Conservation (phyloP, 1,140 invertebrate species). For the Metaphire vulgaris region DNA sequence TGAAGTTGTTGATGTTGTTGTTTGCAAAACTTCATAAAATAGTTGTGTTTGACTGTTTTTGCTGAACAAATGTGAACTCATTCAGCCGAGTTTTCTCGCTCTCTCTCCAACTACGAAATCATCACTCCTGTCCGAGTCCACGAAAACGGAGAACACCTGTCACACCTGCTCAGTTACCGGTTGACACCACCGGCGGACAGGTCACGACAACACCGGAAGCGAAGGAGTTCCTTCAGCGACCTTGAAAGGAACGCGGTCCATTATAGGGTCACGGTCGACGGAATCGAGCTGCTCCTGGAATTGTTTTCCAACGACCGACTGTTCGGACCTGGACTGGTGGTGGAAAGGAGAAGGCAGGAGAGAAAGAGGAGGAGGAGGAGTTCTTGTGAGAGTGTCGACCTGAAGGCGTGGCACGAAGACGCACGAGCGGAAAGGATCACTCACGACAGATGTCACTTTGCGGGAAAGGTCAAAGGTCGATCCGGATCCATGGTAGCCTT, state of each 20-base stretch:
- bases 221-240: background rate
- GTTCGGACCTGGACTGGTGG: slow-evolving; percentile 62
- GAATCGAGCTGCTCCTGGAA: slow-evolving; percentile 57
- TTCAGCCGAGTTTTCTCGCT: slow-evolving; percentile 38
- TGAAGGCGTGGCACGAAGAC: slow-evolving; percentile 44
- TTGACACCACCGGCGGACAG: slow-evolving; percentile 28
- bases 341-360: slow-evolving; percentile 60
- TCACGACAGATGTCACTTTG: slow-evolving; percentile 63
- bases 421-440: slow-evolving; percentile 31
- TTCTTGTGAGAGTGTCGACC: too few relatives aligned
- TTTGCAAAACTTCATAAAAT: too few relatives aligned
- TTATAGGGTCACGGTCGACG: slow-evolving; percentile 57
- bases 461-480: slow-evolving; percentile 64
- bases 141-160: slow-evolving; percentile 55
- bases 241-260: slow-evolving; percentile 46
- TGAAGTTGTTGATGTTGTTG: too few relatives aligned
- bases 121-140: slow-evolving; percentile 58
- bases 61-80: too few relatives aligned
- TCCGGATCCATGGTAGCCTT: slow-evolving; percentile 64
- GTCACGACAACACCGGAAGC: too few relatives aligned
- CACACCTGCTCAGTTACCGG: slow-evolving; percentile 54
- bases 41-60: too few relatives aligned
- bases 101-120: slow-evolving; percentile 54
- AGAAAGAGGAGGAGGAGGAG: background rate
- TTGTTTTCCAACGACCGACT: slow-evolving; percentile 62